These are phyloP conservation scores for Butorides virescens DNA, from an alignment of 2,113 vertebrate genomes.

Conservation along the genomic window DNA sequence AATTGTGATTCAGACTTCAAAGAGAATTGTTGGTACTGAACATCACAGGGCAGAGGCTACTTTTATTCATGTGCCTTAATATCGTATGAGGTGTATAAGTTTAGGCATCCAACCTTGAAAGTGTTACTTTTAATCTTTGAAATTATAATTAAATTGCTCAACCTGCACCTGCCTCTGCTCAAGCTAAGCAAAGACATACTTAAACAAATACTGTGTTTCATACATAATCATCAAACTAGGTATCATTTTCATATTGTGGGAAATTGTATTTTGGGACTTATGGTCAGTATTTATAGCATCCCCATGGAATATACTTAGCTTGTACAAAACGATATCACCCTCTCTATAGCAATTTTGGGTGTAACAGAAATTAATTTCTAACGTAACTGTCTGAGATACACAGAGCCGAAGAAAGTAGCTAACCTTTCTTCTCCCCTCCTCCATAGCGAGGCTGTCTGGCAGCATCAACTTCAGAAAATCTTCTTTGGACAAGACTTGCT, in stretches of 20 bases:
- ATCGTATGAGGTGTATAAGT: neutral
- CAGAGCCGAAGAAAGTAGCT: neutral
- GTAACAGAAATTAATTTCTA: neutral
- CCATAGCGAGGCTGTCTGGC: conserved; percentile 81
- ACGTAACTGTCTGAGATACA: neutral
- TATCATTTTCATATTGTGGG: neutral
- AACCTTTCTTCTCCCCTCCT: conserved; percentile 88
- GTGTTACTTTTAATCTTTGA: neutral
- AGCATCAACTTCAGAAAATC: conserved; percentile 91
- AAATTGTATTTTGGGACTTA: neutral
- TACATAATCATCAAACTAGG: neutral
- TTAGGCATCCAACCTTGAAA: neutral
- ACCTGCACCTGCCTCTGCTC: neutral
- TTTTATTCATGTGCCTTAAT: neutral
- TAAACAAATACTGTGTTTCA: neutral
- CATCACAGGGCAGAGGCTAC: neutral
- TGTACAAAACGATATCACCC: neutral
- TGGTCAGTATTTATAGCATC: neutral
- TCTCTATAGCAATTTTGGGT: neutral
- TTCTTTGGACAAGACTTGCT: conserved; percentile 87
- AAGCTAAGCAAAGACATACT: neutral
- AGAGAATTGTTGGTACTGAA: neutral
- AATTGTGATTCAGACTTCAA: neutral
- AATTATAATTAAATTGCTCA: neutral
- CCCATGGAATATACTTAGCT: neutral